A percentile compares a stretch with the other conserved stretches of the same genome.
These are phyloP conservation scores for Lasius fuliginosus DNA, from an alignment of 2,888 invertebrate species.

Conservation along the genomic window DNA sequence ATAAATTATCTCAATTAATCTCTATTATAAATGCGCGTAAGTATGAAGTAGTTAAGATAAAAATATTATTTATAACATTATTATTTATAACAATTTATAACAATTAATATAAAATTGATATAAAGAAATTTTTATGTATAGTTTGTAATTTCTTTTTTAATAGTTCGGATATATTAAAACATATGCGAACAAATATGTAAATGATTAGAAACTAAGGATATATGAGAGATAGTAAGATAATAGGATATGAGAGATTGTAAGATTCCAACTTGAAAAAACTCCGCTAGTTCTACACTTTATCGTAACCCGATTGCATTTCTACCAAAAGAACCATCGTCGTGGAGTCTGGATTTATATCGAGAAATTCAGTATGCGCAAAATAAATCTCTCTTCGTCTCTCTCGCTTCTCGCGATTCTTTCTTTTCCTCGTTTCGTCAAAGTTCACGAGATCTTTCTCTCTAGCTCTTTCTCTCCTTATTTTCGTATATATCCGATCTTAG, in stretches of 20 bases:
- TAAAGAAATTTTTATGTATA: background rate
- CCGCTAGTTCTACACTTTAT: background rate
- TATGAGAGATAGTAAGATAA: background rate
- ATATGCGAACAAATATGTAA: background rate
- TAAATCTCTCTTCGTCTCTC: constrained; percentile 15
- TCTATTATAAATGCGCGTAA: background rate
- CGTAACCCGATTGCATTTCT: background rate
- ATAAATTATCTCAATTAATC: background rate
- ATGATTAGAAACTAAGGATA: background rate
- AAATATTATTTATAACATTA: background rate
- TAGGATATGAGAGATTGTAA: background rate
- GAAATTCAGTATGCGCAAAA: constrained; percentile 32
- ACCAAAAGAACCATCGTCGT: background rate
- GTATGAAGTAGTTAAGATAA: background rate
- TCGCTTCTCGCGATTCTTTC: background rate
- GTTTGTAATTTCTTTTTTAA: background rate
- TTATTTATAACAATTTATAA: background rate
- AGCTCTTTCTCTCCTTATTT: background rate
- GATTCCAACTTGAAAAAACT: background rate
- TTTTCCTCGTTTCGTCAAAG: constrained; percentile 1
- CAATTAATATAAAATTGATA: background rate
- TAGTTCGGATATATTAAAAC: background rate
- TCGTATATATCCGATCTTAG: constrained; percentile 34
- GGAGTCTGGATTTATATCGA: constrained; percentile 16
- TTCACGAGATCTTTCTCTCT: background rate